These are phyloP conservation scores for Temnothorax unifasciatus DNA, from an alignment of 2,888 invertebrate species.

Conservation along the genomic window DNA sequence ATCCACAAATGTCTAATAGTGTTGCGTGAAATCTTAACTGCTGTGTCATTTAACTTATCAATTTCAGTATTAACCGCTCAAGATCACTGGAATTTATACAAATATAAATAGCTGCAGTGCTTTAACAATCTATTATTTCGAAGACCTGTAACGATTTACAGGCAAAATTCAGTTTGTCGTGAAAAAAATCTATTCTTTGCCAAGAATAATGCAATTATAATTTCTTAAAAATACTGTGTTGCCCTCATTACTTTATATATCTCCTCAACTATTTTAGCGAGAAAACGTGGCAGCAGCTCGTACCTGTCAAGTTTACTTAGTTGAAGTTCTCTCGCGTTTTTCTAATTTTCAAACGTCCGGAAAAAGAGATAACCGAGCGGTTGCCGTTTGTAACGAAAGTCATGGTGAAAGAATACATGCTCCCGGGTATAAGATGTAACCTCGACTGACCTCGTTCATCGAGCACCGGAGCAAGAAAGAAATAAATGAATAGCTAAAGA, in stretches of 20 bases:
- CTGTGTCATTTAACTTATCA: not conserved
- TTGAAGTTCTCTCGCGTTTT: conserved; percentile 4
- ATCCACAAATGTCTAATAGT: conserved; percentile 30
- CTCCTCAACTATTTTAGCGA: not conserved
- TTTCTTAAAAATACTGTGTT: not conserved
- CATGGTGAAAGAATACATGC: conserved; percentile 20
- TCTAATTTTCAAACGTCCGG: not conserved
- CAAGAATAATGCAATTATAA: not conserved
- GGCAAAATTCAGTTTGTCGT: not conserved
- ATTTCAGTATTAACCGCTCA: not conserved
- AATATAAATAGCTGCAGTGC: not conserved
- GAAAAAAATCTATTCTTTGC: not conserved
- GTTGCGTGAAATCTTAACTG: conserved; percentile 13
- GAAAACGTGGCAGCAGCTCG: not conserved
- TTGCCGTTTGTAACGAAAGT: not conserved
- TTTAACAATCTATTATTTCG: conserved; percentile 3
- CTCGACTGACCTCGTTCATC: conserved; percentile 18
- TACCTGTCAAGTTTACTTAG: not conserved
- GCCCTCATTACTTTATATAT: not conserved
- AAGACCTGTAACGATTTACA: not conserved
- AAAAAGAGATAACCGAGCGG: conserved; percentile 13
- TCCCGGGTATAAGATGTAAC: conserved; percentile 15
- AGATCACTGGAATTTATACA: not conserved
- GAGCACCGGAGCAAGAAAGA: conserved; percentile 16
- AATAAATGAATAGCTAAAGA: conserved; percentile 45